Evolutionary conservation across 2,113 vertebrate species (phyloP), one percentile per base, ranked within the genome.

Genomic region (Pangasianodon gigas): DNA sequence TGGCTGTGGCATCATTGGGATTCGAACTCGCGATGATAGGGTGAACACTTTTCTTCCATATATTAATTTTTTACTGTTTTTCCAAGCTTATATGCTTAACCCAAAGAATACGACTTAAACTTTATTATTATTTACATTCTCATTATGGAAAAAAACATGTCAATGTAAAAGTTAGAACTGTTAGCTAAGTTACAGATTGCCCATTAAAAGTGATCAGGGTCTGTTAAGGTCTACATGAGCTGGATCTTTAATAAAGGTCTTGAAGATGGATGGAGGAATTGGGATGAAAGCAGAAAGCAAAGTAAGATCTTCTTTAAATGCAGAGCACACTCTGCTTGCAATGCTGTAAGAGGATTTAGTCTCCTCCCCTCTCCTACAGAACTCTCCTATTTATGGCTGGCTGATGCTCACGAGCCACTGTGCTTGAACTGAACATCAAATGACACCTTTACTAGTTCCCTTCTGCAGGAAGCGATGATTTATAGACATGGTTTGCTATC

Each of bases 291-390:
- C 81, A 84, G 80, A 88, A 83, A 75, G 82, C 67, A 84, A 69
- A 85, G 52, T 83, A 67, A 41, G 26, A 44, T n/a, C 82, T 88
- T 79, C 44, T 91, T 89, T 52, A 82, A 86, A 91, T 91, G 86
- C 84, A 86, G 65, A 60, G 84, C 83, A 87, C 77, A 32, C 83
- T 65, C 80, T 79, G 87, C 71, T 75, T 83, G 11, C n/a, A 80
- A 82, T 75, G 71, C 81, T 84, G 58, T 84, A 88, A 86, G 77
- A 74, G 89, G 75, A 89, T 90, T 87, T 89, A 80, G 87, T 88
- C 69, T 87, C 24, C 79, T 83, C 82, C 84, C 85, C 54, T 69
- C 62, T 87, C 32, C 62, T 84, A 19, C 44, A 46, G 26, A 67
- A 79, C 69, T 80, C 85, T 52, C 51, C 90, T 91, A 51, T 85